Conservation (phyloP, 35 echinoderm and acorn worm genomes). For the Holothuria glaberrima region DNA sequence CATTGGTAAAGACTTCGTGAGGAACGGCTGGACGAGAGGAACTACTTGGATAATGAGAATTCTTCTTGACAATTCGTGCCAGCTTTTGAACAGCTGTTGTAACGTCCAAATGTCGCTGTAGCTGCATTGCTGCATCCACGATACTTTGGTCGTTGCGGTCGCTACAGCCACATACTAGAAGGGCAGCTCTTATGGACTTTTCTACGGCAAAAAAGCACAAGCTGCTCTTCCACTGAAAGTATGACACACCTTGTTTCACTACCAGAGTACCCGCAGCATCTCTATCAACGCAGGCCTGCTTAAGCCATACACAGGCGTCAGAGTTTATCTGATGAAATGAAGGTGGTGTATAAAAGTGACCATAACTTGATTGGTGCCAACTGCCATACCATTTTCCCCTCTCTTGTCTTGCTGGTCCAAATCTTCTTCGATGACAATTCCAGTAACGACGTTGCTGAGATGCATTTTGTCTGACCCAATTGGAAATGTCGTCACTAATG, state of each 20-base stretch:
- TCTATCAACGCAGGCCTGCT: not conserved
- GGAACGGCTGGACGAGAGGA: not conserved
- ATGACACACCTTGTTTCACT: not conserved
- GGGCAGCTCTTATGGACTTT: constrained; percentile 1
- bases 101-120: not conserved
- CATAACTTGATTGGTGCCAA: not conserved
- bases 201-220: not conserved
- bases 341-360: not conserved
- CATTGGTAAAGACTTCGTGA: constrained; percentile 4
- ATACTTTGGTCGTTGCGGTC: not conserved
- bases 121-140: not conserved
- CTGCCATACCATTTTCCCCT: not conserved
- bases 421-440: not conserved
- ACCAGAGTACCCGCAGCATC: not conserved
- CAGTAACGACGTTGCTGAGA: not conserved
- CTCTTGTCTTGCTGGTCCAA: not conserved
- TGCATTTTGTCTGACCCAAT: not conserved
- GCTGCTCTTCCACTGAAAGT: constrained; percentile 11
- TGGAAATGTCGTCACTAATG: not conserved
- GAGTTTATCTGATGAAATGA: not conserved
- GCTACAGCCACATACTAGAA: constrained; percentile 1
- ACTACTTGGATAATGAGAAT: not conserved
- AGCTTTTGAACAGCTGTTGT: not conserved
- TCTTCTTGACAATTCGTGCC: not conserved
- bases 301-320: not conserved